Conservation (phyloP, 2,888 invertebrate species). For the Lycophotia porphyrea region DNA sequence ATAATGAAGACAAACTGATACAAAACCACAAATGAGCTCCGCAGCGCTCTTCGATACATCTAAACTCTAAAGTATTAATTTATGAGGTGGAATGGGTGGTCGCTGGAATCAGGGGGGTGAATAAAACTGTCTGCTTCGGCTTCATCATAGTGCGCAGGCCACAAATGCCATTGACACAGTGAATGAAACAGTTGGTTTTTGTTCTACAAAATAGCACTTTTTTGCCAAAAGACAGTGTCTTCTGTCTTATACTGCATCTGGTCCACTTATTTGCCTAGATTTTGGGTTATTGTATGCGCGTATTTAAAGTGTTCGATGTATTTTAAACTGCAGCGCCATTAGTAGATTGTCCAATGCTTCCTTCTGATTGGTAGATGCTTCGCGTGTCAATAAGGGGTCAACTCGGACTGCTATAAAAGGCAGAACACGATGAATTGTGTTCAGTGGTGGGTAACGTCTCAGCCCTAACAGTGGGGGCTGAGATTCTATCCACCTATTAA, state of each 20-base stretch:
- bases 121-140: neutral
- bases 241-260: too few species aligned
- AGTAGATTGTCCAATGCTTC: neutral
- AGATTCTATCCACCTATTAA: constrained; percentile 20
- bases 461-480: constrained; percentile 19
- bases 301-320: neutral
- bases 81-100: constrained; percentile 17
- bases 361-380: constrained; percentile 20
- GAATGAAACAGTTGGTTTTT: neutral
- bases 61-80: neutral
- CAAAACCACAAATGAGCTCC: neutral
- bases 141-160: constrained; percentile 23
- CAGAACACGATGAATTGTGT: neutral
- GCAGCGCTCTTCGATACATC: constrained; percentile 22
- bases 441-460: constrained; percentile 23
- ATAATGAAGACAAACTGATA: too few species aligned
- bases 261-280: neutral
- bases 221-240: neutral
- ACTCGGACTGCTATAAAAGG: constrained; percentile 24
- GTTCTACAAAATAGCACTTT: neutral
- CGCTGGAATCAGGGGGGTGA: too few species aligned
- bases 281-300: neutral
- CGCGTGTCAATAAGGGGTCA: constrained; percentile 9
- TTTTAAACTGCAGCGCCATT: constrained; percentile 12
- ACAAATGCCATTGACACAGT: neutral